phyloP scores from a whole-genome alignment of 2,888 invertebrate genomes.

The Tanypteryx hageni region DNA sequence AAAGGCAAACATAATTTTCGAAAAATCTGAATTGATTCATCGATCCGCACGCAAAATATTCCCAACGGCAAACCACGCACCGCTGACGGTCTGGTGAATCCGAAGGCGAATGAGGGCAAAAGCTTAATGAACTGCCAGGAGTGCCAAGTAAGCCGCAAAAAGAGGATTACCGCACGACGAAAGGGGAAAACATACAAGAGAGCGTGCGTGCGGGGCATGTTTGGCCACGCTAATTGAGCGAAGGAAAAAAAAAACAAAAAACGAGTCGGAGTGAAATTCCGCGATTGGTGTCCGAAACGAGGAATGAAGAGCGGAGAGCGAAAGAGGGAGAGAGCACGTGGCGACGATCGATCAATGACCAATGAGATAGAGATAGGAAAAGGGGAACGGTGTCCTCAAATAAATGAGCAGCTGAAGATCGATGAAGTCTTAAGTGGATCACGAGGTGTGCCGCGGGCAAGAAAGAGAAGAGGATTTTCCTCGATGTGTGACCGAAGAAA shows the following conservation, averaged over 20 bases:
- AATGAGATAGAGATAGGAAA: background rate
- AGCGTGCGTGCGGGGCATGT: background rate
- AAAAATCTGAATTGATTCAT: background rate
- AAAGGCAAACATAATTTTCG: background rate
- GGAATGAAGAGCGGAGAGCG: no score
- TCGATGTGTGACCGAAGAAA: background rate
- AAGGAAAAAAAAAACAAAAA: background rate
- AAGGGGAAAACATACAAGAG: background rate
- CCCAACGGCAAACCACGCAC: background rate
- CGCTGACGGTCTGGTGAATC: background rate
- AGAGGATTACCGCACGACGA: background rate
- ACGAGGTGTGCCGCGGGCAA: background rate
- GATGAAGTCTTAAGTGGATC: slow-evolving; percentile 11
- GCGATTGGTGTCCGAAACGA: background rate
- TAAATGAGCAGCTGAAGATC: background rate
- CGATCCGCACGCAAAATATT: background rate
- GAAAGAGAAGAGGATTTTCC: background rate
- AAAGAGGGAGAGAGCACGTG: background rate
- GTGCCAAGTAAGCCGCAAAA: slow-evolving; percentile 16
- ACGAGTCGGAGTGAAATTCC: background rate
- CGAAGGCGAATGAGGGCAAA: background rate
- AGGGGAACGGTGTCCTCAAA: background rate
- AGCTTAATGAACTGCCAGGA: background rate
- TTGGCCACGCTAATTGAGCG: background rate
- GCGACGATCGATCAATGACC: background rate